Evolutionary conservation across 35 echinoderm and acorn worm species (phyloP).

Genomic region (Diadema setosum): DNA sequence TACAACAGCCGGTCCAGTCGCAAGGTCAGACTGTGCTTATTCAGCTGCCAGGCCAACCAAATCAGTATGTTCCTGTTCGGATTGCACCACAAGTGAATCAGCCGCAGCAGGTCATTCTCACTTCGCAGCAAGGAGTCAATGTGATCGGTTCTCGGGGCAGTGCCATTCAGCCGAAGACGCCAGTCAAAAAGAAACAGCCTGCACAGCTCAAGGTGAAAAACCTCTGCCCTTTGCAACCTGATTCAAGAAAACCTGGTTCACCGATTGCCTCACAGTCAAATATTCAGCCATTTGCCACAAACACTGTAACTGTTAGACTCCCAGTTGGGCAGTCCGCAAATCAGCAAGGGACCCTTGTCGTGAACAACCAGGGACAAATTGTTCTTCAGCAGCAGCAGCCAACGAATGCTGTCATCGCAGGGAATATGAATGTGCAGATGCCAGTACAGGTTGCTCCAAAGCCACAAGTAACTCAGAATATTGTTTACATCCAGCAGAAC

Average conservation of each 20-base stretch:
- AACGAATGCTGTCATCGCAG: not conserved
- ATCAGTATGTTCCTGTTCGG: slow-evolving; percentile 24
- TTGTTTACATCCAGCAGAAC: slow-evolving; percentile 96
- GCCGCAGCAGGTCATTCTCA: slow-evolving; percentile 28
- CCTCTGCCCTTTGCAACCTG: slow-evolving; percentile 16
- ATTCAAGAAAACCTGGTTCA: not conserved
- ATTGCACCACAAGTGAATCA: slow-evolving; percentile 32
- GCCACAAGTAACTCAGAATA: slow-evolving; percentile 56
- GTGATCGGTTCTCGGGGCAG: not conserved
- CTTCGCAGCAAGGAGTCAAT: slow-evolving; percentile 13
- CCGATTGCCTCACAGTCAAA: not conserved
- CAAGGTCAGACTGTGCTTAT: slow-evolving; percentile 40
- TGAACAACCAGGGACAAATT: slow-evolving; percentile 37
- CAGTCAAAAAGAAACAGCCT: slow-evolving; percentile 41
- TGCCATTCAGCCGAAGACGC: not conserved
- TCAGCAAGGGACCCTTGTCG: slow-evolving; percentile 9
- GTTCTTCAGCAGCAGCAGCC: slow-evolving; percentile 58
- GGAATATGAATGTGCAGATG: slow-evolving; percentile 39
- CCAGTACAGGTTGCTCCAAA: slow-evolving; percentile 62
- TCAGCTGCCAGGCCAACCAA: slow-evolving; percentile 28
- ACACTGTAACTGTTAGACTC: slow-evolving; percentile 46
- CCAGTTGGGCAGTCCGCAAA: slow-evolving; percentile 17
- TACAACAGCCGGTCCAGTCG: slow-evolving; percentile 18
- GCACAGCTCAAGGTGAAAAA: slow-evolving; percentile 34
- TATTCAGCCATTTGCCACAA: slow-evolving; percentile 14